These are phyloP conservation scores for Ivindomyrus marchei DNA, from an alignment of 2,113 vertebrate genomes.

Conservation along the genomic window DNA sequence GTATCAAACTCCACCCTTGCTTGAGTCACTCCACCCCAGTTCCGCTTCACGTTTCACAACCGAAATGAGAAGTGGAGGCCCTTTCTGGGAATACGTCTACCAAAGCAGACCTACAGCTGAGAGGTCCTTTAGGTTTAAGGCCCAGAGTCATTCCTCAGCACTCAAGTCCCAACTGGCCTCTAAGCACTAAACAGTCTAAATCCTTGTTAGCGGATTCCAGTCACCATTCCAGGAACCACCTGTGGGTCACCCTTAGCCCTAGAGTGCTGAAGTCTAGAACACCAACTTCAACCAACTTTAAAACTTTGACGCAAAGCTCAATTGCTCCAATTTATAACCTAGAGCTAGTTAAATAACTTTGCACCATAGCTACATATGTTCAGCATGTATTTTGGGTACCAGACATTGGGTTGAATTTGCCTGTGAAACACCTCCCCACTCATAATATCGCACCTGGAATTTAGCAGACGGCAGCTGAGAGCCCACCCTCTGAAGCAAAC, in stretches of 20 bases:
- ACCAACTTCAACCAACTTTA: not conserved
- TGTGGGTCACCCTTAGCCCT: not conserved
- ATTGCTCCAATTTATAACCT: not conserved
- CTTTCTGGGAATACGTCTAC: not conserved
- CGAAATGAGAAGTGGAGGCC: not conserved
- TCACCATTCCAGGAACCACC: not conserved
- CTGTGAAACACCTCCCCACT: not conserved
- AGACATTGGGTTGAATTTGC: not conserved
- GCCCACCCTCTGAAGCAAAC: not conserved
- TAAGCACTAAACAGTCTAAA: not conserved
- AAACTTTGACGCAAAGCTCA: not conserved
- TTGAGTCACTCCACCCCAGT: not conserved
- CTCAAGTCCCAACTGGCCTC: not conserved
- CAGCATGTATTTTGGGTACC: not conserved
- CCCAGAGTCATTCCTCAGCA: not conserved
- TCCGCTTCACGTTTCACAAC: slow-evolving; percentile 4
- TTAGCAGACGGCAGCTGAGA: not conserved
- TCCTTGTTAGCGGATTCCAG: not conserved
- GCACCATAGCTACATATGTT: not conserved
- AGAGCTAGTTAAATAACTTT: not conserved
- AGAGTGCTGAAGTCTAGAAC: not conserved
- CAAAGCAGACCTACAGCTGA: not conserved
- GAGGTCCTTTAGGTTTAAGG: too few species aligned
- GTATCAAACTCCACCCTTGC: not conserved
- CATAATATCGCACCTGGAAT: not conserved